phyloP scores from a whole-genome alignment of 1,140 invertebrate genomes.

The Ceratoteleas bidentatus region DNA sequence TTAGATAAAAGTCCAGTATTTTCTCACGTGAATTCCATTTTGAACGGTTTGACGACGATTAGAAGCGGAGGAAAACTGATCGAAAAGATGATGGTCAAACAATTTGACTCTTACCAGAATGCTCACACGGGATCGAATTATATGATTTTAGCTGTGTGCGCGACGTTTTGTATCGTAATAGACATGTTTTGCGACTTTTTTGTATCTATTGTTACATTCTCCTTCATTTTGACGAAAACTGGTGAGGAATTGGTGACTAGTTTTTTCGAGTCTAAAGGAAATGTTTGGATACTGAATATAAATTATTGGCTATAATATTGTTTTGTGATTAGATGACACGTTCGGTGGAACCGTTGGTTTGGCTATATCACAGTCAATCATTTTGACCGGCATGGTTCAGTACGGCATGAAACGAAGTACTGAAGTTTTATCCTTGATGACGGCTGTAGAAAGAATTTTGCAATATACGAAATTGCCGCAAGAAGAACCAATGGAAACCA shows the following conservation, averaged over 20 bases:
- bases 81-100: slow-evolving; percentile 85
- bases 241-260: slow-evolving; percentile 62
- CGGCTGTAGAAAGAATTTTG: slow-evolving; percentile 89
- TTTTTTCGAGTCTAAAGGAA: not conserved
- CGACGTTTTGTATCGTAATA: slow-evolving; percentile 81
- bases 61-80: slow-evolving; percentile 84
- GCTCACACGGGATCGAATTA: slow-evolving; percentile 85
- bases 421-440: slow-evolving; percentile 89
- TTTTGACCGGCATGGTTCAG: slow-evolving; percentile 90
- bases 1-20: slow-evolving; percentile 87
- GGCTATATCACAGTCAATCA: slow-evolving; percentile 91
- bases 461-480: slow-evolving; percentile 87
- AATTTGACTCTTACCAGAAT: slow-evolving; percentile 86
- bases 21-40: slow-evolving; percentile 89
- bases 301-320: not conserved
- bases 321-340: slow-evolving; percentile 43
- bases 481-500: slow-evolving; percentile 80
- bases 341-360: slow-evolving; percentile 87
- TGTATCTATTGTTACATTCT: slow-evolving; percentile 70
- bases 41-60: slow-evolving; percentile 91
- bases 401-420: slow-evolving; percentile 90
- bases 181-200: slow-evolving; percentile 71
- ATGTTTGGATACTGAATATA: not conserved
- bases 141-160: slow-evolving; percentile 82
- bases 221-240: slow-evolving; percentile 76